Base-by-base conservation (phyloP, 2,888 invertebrate genomes). In the Apamea epomidion region DNA sequence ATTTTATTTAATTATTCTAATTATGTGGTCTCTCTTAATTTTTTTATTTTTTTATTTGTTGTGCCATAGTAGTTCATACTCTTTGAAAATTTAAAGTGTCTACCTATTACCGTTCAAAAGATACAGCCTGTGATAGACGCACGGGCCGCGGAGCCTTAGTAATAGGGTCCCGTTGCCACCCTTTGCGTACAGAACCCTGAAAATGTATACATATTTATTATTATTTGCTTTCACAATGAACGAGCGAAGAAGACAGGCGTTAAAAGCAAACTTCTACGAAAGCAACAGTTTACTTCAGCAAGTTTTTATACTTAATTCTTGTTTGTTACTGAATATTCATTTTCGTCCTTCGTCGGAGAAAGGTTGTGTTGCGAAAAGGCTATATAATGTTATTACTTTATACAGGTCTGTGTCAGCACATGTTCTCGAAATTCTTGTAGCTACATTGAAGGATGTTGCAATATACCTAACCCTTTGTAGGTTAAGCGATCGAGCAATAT, bases 241-340 rank as follows among this genome's bases (percentile, higher is more conserved):
- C 48, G 25, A 74, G 78, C 25, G 0, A 45, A 69, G 72, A 48
- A 42, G 10, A 48, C 32, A 42, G 18, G 25, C 12, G 32, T 37
- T n/a, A 60, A 62, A 78, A 78, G 73, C 37, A 78, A 82, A 70
- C 73, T 70, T 70, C 4, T 45, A 42, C 21, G 7, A 51, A 78
- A 60, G 18, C 18, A 29, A 42, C 71, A 64, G n/a, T 77, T 48
- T 48, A 67, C 58, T 48, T 68, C 37, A n/a, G 45, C n/a, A 77
- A 58, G 45, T 64, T 60, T 62, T 62, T n/a, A n/a, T n/a, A 48
- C 37, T 14, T 58, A 51, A 29, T 68, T 54, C 12, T 79, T 70
- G 32, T 69, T 78, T 79, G 42, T 60, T 62, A 62, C 29, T 12
- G 29, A 72, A 65, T 67, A 48, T 18, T 67, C 8, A 12, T 29